Conservation (phyloP, 2,888 invertebrate species). For the Drosophila merina region DNA sequence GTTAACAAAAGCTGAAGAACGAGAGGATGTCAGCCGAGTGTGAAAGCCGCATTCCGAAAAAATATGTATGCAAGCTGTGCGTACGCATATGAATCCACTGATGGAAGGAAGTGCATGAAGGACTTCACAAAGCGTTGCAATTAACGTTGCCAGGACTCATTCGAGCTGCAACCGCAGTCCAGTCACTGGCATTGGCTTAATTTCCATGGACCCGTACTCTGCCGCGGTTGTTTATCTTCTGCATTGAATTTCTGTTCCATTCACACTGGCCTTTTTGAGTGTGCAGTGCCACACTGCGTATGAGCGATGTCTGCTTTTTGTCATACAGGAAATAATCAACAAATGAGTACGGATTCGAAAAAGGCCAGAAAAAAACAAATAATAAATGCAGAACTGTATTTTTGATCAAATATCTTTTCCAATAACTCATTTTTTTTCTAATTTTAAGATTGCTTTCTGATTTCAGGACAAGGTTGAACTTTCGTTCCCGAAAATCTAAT, state of each 20-base stretch:
- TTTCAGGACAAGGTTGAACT: too few species aligned
- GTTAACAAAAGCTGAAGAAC: neutral
- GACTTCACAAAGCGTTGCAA: constrained; percentile 72
- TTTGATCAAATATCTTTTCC: too few species aligned
- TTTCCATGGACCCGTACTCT: constrained; percentile 63
- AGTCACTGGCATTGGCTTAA: constrained; percentile 75
- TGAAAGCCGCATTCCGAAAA: constrained; percentile 66
- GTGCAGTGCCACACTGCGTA: constrained; percentile 41
- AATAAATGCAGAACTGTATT: too few species aligned
- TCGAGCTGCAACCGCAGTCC: constrained; percentile 61
- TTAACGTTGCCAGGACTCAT: constrained; percentile 72
- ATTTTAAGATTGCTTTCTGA: too few species aligned
- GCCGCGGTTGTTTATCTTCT: constrained; percentile 61
- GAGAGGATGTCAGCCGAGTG: constrained; percentile 24
- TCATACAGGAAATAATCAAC: constrained; percentile 63
- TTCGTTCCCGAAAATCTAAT: too few species aligned
- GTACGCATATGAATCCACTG: constrained; percentile 45
- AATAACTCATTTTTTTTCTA: too few species aligned
- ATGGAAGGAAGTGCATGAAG: constrained; percentile 22
- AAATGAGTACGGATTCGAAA: constrained; percentile 18
- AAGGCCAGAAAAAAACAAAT: too few species aligned
- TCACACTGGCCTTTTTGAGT: constrained; percentile 57
- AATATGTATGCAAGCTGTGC: constrained; percentile 60
- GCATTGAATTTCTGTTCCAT: constrained; percentile 49
- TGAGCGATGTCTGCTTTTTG: constrained; percentile 48